These are phyloP conservation scores for Drosophila limbata DNA, from an alignment of 2,888 invertebrate genomes.

Conservation along the genomic window DNA sequence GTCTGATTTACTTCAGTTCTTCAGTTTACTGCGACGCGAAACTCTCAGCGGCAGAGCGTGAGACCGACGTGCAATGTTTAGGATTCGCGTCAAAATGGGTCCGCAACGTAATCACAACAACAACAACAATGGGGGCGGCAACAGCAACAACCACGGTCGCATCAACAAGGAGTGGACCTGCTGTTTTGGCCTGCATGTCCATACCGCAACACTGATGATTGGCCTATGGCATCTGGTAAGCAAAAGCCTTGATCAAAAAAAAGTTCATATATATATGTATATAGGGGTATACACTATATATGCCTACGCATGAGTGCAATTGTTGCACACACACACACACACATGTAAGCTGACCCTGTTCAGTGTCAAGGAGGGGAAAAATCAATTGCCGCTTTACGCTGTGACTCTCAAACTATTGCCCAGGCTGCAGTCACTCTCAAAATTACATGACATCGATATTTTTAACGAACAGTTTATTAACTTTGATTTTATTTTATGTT, in stretches of 20 bases:
- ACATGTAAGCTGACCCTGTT: slow-evolving; percentile 63
- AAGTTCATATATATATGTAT: not conserved
- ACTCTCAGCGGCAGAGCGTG: slow-evolving; percentile 26
- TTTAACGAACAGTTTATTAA: no score
- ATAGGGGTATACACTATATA: not conserved
- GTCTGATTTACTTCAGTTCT: slow-evolving; percentile 32
- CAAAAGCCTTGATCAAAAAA: slow-evolving; percentile 46
- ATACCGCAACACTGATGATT: slow-evolving; percentile 92
- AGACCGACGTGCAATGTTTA: slow-evolving; percentile 82
- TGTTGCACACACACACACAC: slow-evolving; percentile 15
- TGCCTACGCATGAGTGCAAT: slow-evolving; percentile 27
- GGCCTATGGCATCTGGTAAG: slow-evolving; percentile 95
- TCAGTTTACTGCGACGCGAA: slow-evolving; percentile 31
- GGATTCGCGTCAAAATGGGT: slow-evolving; percentile 86
- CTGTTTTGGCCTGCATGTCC: slow-evolving; percentile 93
- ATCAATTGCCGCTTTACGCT: slow-evolving; percentile 60
- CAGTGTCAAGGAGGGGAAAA: slow-evolving; percentile 73
- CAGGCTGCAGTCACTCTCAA: slow-evolving; percentile 30
- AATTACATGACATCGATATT: not conserved
- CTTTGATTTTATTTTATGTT: not conserved
- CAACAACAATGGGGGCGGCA: slow-evolving; percentile 22
- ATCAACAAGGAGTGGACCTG: slow-evolving; percentile 91
- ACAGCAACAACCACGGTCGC: slow-evolving; percentile 33
- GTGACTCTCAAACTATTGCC: slow-evolving; percentile 50
- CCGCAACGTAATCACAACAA: slow-evolving; percentile 86